phyloP scores from a whole-genome alignment of 1,140 invertebrate species.

The Zaprionus ornatus region DNA sequence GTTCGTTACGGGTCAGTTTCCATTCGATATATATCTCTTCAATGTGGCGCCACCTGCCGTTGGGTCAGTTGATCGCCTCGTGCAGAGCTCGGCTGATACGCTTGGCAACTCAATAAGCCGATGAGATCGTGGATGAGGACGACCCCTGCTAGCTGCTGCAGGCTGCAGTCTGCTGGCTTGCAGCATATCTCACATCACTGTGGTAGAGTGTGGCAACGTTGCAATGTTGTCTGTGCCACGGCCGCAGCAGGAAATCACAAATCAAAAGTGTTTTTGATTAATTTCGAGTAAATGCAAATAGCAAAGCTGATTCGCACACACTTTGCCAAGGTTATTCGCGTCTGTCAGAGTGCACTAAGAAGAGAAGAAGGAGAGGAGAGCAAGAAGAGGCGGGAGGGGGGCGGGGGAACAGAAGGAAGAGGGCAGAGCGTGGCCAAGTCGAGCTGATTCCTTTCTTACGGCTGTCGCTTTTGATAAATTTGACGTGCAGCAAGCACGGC shows the following conservation, averaged over 20 bases:
- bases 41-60: background rate
- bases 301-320: constrained; percentile 37
- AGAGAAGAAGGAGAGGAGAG: background rate
- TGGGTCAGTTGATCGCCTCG: background rate
- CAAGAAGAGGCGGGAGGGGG: background rate
- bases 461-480: constrained; percentile 77
- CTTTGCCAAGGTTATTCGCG: constrained; percentile 50
- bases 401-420: background rate
- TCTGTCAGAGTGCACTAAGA: constrained; percentile 59
- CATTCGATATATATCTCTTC: background rate
- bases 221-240: background rate
- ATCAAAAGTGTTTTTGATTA: constrained; percentile 65
- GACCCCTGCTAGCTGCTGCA: background rate
- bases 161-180: background rate
- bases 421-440: background rate
- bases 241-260: constrained; percentile 66
- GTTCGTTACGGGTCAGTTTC: too few species aligned
- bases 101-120: background rate
- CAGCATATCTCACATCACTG: constrained; percentile 2
- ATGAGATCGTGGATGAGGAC: background rate
- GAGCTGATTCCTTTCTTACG: constrained; percentile 59
- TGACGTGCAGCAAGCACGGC: constrained; percentile 46
- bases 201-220: background rate
- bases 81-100: background rate
- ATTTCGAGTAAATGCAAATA: constrained; percentile 73